Evolutionary conservation across 2,797 vertebrate species (phyloP).

Genomic region (Falco berigora): DNA sequence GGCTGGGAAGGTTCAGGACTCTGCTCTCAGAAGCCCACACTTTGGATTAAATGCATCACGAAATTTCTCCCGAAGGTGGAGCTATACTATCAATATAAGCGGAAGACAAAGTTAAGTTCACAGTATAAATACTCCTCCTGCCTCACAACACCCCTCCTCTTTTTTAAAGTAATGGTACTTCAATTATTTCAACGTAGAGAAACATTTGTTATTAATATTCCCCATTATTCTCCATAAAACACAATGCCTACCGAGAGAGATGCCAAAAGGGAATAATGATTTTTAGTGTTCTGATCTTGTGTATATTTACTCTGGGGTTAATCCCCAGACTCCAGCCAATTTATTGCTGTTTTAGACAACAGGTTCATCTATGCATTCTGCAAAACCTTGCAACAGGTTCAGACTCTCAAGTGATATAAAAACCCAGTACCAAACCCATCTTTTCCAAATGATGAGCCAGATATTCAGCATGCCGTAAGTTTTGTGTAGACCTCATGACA

Average conservation of each 20-base stretch:
- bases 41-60: background rate
- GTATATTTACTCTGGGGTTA: background rate
- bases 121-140: background rate
- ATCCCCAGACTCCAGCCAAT: background rate
- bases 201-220: background rate
- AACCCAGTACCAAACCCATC: background rate
- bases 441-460: background rate
- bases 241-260: background rate
- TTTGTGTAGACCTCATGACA: background rate
- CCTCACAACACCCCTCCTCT: background rate
- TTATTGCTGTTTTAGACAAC: background rate
- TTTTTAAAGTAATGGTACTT: background rate
- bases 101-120: background rate
- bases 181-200: background rate
- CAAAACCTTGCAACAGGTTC: background rate
- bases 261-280: background rate
- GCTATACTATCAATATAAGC: background rate
- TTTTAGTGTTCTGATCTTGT: background rate
- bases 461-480: background rate
- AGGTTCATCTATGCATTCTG: background rate
- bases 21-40: background rate
- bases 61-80: slow-evolving; percentile 42
- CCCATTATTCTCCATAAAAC: background rate
- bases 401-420: background rate
- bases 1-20: background rate